A percentile compares a stretch with the other conserved stretches of the same genome.
These are phyloP conservation scores for Troilus luridus DNA, from an alignment of 2,888 invertebrate genomes.

Conservation along the genomic window DNA sequence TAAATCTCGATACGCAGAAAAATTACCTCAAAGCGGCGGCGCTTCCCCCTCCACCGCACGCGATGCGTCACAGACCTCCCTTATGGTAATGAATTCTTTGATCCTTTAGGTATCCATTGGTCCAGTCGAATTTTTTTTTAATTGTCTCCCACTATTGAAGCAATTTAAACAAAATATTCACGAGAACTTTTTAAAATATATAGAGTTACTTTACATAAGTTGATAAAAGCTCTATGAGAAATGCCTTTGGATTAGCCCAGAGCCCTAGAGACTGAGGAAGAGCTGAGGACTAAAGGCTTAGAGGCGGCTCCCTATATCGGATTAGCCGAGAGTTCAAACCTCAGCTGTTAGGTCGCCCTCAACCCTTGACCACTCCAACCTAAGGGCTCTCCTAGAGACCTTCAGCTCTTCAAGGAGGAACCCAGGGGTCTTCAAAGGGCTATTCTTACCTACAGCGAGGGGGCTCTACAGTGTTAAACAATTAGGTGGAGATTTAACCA, in stretches of 20 bases:
- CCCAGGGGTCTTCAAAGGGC: background rate
- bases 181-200: too few species aligned
- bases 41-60: too few species aligned
- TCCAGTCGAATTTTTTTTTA: too few species aligned
- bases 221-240: background rate
- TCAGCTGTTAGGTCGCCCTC: background rate
- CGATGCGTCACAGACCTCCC: too few species aligned
- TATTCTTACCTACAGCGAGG: background rate
- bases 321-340: background rate
- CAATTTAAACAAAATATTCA: too few species aligned
- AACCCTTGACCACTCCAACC: background rate
- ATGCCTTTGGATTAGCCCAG: background rate
- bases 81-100: too few species aligned
- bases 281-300: background rate
- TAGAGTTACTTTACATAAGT: too few species aligned
- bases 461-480: background rate
- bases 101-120: too few species aligned
- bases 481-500: background rate
- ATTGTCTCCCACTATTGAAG: too few species aligned
- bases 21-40: too few species aligned
- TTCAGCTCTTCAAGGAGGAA: background rate
- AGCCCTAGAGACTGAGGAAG: background rate
- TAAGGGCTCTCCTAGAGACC: background rate
- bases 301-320: background rate
- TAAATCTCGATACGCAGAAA: too few species aligned